Base-by-base conservation (phyloP, 1,140 invertebrate species). In the Aphaenogaster rudis region DNA sequence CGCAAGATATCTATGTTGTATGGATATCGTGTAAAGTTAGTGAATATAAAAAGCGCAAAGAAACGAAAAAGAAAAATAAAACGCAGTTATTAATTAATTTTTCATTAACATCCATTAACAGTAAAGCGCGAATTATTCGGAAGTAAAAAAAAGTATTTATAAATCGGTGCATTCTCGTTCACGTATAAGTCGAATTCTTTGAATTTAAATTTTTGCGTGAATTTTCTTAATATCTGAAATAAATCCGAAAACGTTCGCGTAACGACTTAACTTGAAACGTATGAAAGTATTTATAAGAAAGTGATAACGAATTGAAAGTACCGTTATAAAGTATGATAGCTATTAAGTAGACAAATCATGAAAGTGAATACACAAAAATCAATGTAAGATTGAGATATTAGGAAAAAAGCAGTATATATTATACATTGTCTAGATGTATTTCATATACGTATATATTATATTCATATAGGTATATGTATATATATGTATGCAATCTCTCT, bases 201-300 rank as follows among this genome's bases (percentile, higher is more conserved):
- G 69, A 54, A 54, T 42, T 13, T 2, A 81, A 48, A 39, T 63
- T 63, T n/a, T 61, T 21, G 8, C 13, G n/a, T n/a, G 8, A 61
- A 33, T 84, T 84, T 71, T 63, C 28, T 76, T 15, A 63, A 74
- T 61, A 28, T 39, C 13, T 4, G 1, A 61, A 4, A 48, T 33
- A 72, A 59, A 13, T 54, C 1, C 15, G 9, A 28, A 81, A 17
- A 71, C 9, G 2, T 45, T 54, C n/a, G 15, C 36, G 36, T 69
- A 52, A 50, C 72, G 21, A 3, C 74, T 88, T 88, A 89, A 91
- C 64, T 50, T 84, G 88, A 91, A 91, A 93, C 89, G 84, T 90
- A 94, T 94, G 94, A 95, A 94, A 94, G 93, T 95, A 93, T 91
- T 92, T 64, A 84, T 86, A 93, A 93, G 87, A 90, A 93, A 94